Evolutionary conservation across 2,797 vertebrate genomes (phyloP).

Genomic region (Sebastes steindachneri): DNA sequence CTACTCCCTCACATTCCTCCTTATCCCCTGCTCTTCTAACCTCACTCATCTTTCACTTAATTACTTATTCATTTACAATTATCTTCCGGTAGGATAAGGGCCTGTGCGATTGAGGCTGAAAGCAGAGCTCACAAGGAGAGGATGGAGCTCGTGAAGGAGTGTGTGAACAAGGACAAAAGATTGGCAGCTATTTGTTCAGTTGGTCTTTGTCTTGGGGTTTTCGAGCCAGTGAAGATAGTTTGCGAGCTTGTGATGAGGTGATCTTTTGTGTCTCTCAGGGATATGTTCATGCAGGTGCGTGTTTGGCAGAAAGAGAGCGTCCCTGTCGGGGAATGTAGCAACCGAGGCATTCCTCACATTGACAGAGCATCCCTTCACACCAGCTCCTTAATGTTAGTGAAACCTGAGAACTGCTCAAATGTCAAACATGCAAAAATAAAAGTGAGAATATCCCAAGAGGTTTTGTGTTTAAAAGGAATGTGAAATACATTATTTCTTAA

Average conservation of each 20-base stretch:
- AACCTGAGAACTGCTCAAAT: slow-evolving; percentile 53
- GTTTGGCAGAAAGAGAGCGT: slow-evolving; percentile 44
- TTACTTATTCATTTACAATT: slow-evolving; percentile 59
- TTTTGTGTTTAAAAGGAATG: slow-evolving; percentile 38
- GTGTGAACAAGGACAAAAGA: slow-evolving; percentile 30
- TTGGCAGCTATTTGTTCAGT: slow-evolving; percentile 24
- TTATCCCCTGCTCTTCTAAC: slow-evolving; percentile 26
- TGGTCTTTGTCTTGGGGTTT: slow-evolving; percentile 1
- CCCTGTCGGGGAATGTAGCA: slow-evolving; percentile 50
- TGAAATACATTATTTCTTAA: neutral
- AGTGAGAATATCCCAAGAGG: neutral
- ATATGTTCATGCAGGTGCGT: slow-evolving; percentile 63
- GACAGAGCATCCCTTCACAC: slow-evolving; percentile 54
- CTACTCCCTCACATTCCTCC: slow-evolving; percentile 51
- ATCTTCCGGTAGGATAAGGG: slow-evolving; percentile 28
- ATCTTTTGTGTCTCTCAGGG: slow-evolving; percentile 38
- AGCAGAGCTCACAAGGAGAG: slow-evolving; percentile 11
- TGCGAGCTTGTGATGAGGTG: slow-evolving; percentile 30
- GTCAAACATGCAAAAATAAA: slow-evolving; percentile 29
- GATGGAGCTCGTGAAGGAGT: slow-evolving; percentile 16
- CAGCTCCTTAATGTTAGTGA: slow-evolving; percentile 33
- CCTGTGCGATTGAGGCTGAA: slow-evolving; percentile 22
- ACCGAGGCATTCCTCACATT: slow-evolving; percentile 61
- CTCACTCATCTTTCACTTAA: slow-evolving; percentile 50
- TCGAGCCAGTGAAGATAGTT: slow-evolving; percentile 4